Base-by-base conservation (phyloP, 2,888 invertebrate genomes). In the Lutraria lutraria region DNA sequence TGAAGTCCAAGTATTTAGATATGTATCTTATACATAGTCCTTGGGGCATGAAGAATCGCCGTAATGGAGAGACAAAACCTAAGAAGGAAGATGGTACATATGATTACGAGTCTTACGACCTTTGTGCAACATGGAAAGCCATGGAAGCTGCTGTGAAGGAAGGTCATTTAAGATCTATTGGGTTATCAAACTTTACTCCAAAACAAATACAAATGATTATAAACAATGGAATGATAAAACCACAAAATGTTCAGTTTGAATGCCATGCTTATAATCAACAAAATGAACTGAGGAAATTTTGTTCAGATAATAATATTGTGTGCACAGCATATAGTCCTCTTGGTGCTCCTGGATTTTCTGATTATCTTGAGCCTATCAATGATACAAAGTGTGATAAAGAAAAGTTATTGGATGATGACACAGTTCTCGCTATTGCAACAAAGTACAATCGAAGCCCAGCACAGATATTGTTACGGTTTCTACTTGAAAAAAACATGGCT, bases 11-110 rank as follows among this genome's bases (percentile, higher is more conserved):
- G n/a, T 94, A 94, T 85, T 85, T 95, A 10, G 95, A 95, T 89
- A 89, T 95, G 89, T 84, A 95, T 34, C 88, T 95, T 25, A 94
- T 95, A 79, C 95, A 95, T 85, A 86, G 92, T 53, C 95, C 95
- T 1, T 95, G 94, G 94, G 94, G 94, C 0, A 56, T 90, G 54
- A 90, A 89, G n/a, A 94, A 95, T 84, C 90, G 79, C 21, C 93
- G 92, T 0, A 92, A 94, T 76, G 94, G 94, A 2, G 90, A 89
- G 4, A 56, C 91, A 0, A 92, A 90, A 29, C 93, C 93, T 1
- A 3, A 83, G 0, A 85, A 90, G 25, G 60, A 79, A 31, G 88
- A 92, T 0, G 94, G 93, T 16, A 82, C 90, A 10, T 87, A 89
- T 10, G 90, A 93, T 52, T 92, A 92, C 81, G 90, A 90, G 21